phyloP scores from a whole-genome alignment of 2,888 invertebrate species.

The Tinea trinotella region DNA sequence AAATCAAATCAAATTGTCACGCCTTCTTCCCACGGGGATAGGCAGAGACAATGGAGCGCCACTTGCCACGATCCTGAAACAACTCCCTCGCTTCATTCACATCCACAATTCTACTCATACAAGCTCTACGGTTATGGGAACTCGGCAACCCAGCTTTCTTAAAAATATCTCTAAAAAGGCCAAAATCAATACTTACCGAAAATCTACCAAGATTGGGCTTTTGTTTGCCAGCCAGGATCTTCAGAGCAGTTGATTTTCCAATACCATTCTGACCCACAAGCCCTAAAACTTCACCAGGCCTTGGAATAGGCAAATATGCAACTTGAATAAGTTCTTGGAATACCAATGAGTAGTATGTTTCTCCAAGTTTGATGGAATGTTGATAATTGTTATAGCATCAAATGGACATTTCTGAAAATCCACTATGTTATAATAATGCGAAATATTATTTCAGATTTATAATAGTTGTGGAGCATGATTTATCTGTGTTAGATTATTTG shows the following conservation, averaged over 20 bases:
- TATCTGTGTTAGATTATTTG: constrained; percentile 98
- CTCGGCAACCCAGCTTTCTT: no score
- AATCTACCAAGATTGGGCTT: constrained; percentile 98
- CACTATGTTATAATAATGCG: constrained; percentile 23
- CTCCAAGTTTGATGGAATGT: constrained; percentile 97
- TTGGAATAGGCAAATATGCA: constrained; percentile 97
- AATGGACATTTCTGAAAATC: constrained; percentile 97
- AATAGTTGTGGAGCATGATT: constrained; percentile 99
- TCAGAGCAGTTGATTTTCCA: constrained; percentile 98
- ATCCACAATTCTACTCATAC: no score
- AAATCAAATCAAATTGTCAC: not conserved
- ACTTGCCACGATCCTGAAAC: no score
- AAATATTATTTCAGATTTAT: constrained; percentile 81
- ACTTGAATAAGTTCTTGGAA: constrained; percentile 98
- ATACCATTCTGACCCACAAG: constrained; percentile 99
- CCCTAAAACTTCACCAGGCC: constrained; percentile 98
- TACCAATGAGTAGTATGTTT: constrained; percentile 99
- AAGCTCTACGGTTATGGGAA: no score
- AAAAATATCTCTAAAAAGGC: not conserved
- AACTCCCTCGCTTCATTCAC: no score
- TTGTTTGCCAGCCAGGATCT: constrained; percentile 98
- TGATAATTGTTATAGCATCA: constrained; percentile 98
- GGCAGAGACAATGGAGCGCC: no score
- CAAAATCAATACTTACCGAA: constrained; percentile 73
- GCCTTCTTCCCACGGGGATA: no score